These are phyloP conservation scores for Solenopsis fugax DNA, from an alignment of 1,140 invertebrate genomes.

Conservation along the genomic window DNA sequence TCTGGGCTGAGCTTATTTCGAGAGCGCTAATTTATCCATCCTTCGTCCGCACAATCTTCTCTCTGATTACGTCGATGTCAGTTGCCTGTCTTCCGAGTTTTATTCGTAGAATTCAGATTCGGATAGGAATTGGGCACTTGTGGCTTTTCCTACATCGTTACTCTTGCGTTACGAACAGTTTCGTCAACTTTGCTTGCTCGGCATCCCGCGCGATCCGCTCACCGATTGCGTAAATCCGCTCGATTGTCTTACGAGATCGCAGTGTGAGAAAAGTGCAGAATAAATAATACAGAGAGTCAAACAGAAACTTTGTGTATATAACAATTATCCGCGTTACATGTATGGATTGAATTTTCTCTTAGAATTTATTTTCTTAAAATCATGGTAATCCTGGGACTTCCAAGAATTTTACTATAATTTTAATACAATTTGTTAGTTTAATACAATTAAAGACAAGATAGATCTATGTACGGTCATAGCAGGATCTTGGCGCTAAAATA, in stretches of 20 bases:
- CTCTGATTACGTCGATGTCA: not conserved
- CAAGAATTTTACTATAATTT: too few relatives aligned
- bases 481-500: too few relatives aligned
- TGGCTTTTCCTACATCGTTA: not conserved
- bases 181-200: conserved; percentile 48
- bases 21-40: not conserved
- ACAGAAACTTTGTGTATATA: conserved; percentile 2
- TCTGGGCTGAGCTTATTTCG: not conserved
- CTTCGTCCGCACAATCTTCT: not conserved
- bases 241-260: conserved; percentile 12
- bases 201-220: conserved; percentile 62
- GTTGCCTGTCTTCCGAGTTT: not conserved
- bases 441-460: too few relatives aligned
- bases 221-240: conserved; percentile 56
- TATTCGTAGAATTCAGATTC: not conserved
- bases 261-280: conserved; percentile 48
- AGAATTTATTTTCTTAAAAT: too few relatives aligned
- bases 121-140: not conserved
- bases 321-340: not conserved
- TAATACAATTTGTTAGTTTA: too few relatives aligned
- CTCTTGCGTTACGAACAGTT: conserved; percentile 35
- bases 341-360: too few relatives aligned
- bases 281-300: conserved; percentile 48
- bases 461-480: too few relatives aligned
- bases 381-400: too few relatives aligned